These are phyloP conservation scores for Labrus mixtus DNA, from an alignment of 2,113 vertebrate species.

Conservation along the genomic window DNA sequence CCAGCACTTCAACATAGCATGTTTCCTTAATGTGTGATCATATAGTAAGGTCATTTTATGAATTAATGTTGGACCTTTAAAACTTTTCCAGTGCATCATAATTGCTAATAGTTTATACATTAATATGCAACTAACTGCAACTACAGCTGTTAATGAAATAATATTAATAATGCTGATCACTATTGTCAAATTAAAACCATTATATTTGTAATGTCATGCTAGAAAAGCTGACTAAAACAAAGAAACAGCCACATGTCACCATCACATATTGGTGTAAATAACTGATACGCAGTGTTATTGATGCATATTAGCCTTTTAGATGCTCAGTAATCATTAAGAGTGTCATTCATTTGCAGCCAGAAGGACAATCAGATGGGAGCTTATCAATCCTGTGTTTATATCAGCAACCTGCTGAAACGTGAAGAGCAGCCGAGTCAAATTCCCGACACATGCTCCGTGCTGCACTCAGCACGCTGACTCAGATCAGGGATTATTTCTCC, in stretches of 20 bases:
- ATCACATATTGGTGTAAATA: not conserved
- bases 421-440: constrained; percentile 48
- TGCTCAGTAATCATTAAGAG: constrained; percentile 27
- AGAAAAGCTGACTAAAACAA: not conserved
- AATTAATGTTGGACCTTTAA: too few species aligned
- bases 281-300: not conserved
- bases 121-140: too few species aligned
- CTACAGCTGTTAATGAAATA: too few species aligned
- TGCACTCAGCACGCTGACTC: constrained; percentile 3
- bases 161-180: not conserved
- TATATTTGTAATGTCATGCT: not conserved
- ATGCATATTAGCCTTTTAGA: not conserved
- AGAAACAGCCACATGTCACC: not conserved
- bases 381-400: constrained; percentile 45
- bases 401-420: constrained; percentile 32
- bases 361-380: constrained; percentile 49
- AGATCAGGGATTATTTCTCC: constrained; percentile 53
- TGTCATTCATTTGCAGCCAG: constrained; percentile 20
- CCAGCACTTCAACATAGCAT: too few species aligned
- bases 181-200: not conserved
- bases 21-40: too few species aligned
- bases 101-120: too few species aligned
- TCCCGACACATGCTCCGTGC: constrained; percentile 24
- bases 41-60: too few species aligned
- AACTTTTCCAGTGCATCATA: too few species aligned